These are phyloP conservation scores for Crocodylus rhombifer DNA, from an alignment of 2,797 vertebrate genomes.

Conservation along the genomic window DNA sequence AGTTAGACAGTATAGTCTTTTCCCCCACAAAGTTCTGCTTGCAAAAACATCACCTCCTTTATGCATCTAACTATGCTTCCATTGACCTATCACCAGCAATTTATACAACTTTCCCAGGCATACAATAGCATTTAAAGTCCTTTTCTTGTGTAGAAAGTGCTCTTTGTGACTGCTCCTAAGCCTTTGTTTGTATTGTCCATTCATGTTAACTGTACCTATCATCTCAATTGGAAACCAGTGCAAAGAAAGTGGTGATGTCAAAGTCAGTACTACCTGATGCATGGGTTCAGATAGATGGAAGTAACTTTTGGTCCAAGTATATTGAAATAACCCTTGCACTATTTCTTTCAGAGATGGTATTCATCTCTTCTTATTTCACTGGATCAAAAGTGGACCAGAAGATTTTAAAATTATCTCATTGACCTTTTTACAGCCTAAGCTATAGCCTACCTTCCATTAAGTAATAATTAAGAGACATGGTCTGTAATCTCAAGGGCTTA, in stretches of 20 bases:
- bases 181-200: neutral
- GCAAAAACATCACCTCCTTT: neutral
- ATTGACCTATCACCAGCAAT: neutral
- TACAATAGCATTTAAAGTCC: neutral
- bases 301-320: neutral
- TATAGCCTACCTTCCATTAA: neutral
- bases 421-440: neutral
- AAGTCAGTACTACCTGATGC: neutral
- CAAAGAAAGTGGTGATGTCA: neutral
- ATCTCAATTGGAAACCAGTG: neutral
- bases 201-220: neutral
- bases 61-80: neutral
- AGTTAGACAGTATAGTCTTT: neutral
- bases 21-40: neutral
- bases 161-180: neutral
- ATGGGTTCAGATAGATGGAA: neutral
- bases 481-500: neutral
- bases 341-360: too few species aligned
- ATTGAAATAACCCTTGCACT: too few species aligned
- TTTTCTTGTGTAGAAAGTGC: neutral
- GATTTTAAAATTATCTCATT: neutral
- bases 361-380: too few species aligned
- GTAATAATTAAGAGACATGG: neutral
- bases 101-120: neutral
- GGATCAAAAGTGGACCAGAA: neutral